These are phyloP conservation scores for Nephrotoma flavescens DNA, from an alignment of 2,888 invertebrate species.

Conservation along the genomic window DNA sequence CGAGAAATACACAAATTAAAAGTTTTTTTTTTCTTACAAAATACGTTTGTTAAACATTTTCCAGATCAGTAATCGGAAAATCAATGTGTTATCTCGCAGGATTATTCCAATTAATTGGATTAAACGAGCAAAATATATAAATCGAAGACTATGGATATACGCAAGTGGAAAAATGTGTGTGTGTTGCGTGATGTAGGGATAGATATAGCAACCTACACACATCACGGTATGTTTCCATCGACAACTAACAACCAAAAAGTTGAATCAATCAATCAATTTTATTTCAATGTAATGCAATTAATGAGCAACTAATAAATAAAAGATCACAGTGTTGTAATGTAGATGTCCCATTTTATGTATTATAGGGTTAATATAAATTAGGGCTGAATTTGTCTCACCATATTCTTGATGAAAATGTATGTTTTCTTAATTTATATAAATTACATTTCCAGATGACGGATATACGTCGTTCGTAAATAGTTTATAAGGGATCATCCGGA, in stretches of 20 bases:
- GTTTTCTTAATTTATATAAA: not conserved
- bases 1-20: not conserved
- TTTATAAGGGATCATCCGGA: not conserved
- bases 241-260: not conserved
- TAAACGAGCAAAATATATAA: not conserved
- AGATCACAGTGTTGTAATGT: not conserved
- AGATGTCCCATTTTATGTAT: not conserved
- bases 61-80: not conserved
- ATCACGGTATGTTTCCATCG: not conserved
- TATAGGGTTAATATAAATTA: not conserved
- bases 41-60: not conserved
- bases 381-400: not conserved
- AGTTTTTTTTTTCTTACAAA: not conserved
- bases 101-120: not conserved
- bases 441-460: not conserved
- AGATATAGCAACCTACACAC: not conserved
- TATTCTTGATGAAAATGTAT: not conserved
- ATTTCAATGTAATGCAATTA: not conserved
- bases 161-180: not conserved
- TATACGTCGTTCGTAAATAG: not conserved
- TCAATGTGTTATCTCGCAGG: not conserved
- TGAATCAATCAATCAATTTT: not conserved
- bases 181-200: not conserved
- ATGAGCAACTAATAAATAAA: not conserved
- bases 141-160: not conserved